These are phyloP conservation scores for Heliconius himera DNA, from an alignment of 1,140 invertebrate genomes.

Conservation along the genomic window DNA sequence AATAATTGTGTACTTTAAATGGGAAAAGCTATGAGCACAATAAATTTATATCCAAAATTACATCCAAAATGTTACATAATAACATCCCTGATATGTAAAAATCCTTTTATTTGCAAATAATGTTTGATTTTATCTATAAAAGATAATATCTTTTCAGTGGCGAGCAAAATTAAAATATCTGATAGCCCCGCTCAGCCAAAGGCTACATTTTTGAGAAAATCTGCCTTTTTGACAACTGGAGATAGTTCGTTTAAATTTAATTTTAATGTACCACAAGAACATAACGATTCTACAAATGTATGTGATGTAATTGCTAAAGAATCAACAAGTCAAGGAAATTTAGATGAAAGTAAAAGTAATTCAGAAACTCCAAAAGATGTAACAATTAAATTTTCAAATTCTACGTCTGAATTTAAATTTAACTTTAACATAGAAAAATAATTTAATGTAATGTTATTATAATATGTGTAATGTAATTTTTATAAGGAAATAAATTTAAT, in stretches of 20 bases:
- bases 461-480: conserved; percentile 25
- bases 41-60: too few relatives aligned
- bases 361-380: conserved; percentile 31
- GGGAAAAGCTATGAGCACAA: too few relatives aligned
- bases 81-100: too few relatives aligned
- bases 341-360: conserved; percentile 41
- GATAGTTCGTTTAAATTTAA: conserved; percentile 71
- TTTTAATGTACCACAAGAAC: conserved; percentile 62
- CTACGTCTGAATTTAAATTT: conserved; percentile 69
- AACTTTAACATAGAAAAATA: conserved; percentile 66
- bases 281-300: conserved; percentile 29
- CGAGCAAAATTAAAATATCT: conserved; percentile 76
- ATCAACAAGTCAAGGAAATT: conserved; percentile 37
- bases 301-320: conserved; percentile 42
- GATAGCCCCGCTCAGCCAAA: conserved; percentile 67
- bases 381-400: conserved; percentile 52
- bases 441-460: conserved; percentile 12
- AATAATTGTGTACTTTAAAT: too few relatives aligned
- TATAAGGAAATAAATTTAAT: conserved; percentile 25
- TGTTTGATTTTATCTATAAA: conserved; percentile 19
- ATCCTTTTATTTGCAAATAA: neutral
- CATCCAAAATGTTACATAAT: too few relatives aligned
- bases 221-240: conserved; percentile 66
- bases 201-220: conserved; percentile 75
- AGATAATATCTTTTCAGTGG: conserved; percentile 63